phyloP scores from a whole-genome alignment of 2,113 vertebrate genomes.

The Melospiza melodia region DNA sequence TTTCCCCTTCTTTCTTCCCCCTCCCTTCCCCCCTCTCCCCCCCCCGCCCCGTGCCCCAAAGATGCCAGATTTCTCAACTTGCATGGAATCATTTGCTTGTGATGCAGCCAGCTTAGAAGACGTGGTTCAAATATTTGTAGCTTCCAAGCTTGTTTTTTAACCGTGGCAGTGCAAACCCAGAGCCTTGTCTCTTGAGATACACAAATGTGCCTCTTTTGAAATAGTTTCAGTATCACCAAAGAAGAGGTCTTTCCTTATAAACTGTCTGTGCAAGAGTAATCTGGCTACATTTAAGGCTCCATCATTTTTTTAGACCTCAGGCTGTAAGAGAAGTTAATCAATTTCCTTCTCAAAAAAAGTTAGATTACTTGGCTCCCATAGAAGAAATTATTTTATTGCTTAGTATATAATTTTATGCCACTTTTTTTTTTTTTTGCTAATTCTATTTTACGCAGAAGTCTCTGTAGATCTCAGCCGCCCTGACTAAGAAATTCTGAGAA shows the following conservation, averaged over 20 bases:
- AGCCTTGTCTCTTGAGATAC: neutral
- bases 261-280: slow-evolving; percentile 29
- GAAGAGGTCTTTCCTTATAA: neutral
- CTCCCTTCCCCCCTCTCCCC: too few relatives aligned
- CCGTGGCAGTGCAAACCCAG: neutral
- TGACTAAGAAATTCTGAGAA: neutral
- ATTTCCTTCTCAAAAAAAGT: slow-evolving; percentile 31
- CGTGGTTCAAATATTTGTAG: neutral
- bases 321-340: slow-evolving; percentile 8
- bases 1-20: neutral
- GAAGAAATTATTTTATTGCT: neutral
- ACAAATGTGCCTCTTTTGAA: neutral
- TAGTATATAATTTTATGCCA: neutral
- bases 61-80: slow-evolving; percentile 46
- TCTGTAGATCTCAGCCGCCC: neutral
- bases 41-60: neutral
- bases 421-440: neutral
- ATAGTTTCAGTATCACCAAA: neutral
- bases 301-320: slow-evolving; percentile 16
- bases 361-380: neutral
- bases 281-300: neutral
- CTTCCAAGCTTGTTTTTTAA: slow-evolving; percentile 14
- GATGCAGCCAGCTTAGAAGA: neutral
- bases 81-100: slow-evolving; percentile 12
- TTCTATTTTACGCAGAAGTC: neutral